Percentiles rank a stretch among this genome's conserved stretches.
Evolutionary conservation across 1,140 invertebrate genomes (phyloP).

Genomic region (Popillia japonica): DNA sequence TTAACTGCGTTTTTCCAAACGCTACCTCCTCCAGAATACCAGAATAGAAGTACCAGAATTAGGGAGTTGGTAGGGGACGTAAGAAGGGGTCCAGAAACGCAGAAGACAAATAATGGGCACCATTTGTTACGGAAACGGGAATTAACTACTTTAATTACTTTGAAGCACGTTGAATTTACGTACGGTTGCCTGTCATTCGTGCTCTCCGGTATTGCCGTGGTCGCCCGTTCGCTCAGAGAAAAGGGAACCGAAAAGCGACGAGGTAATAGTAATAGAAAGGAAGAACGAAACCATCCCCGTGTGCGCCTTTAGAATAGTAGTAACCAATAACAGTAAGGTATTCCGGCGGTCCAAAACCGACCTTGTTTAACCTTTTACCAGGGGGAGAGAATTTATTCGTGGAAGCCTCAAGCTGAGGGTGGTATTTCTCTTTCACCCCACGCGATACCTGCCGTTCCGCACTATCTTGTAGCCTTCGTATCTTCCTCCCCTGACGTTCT

Average conservation of each 20-base stretch:
- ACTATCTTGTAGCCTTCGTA: too few species aligned
- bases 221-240: not conserved
- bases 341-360: not conserved
- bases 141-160: slow-evolving; percentile 62
- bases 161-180: slow-evolving; percentile 60
- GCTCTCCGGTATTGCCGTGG: not conserved
- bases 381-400: not conserved
- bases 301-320: too few species aligned
- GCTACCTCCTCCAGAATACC: too few species aligned
- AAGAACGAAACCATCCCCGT: too few species aligned
- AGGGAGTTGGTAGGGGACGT: too few species aligned
- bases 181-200: slow-evolving; percentile 54
- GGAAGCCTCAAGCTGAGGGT: too few species aligned
- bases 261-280: not conserved
- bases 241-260: slow-evolving; percentile 35
- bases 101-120: slow-evolving; percentile 55
- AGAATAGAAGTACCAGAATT: too few species aligned
- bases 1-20: too few species aligned
- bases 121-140: slow-evolving; percentile 58
- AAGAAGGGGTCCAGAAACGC: too few species aligned
- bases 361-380: not conserved
- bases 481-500: too few species aligned
- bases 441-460: too few species aligned
- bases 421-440: too few species aligned
- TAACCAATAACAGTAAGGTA: not conserved